Evolutionary conservation across 2,797 vertebrate species (phyloP).

Genomic region (Borostomias antarcticus): DNA sequence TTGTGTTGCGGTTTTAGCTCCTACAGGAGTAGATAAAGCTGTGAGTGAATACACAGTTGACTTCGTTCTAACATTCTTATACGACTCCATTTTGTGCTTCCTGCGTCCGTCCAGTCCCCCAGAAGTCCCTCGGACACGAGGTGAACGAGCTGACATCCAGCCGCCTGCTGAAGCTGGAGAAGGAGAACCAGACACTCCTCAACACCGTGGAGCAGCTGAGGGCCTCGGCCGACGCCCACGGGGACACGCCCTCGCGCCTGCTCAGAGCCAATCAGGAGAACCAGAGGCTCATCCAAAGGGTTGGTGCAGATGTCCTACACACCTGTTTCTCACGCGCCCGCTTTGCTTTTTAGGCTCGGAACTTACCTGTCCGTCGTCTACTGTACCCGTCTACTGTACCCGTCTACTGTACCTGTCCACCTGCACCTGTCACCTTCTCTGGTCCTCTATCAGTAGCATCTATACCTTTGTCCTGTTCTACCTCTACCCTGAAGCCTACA

Average conservation of each 20-base stretch:
- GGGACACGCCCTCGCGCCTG: conserved; percentile 79
- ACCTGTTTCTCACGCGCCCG: neutral
- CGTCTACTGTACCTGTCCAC: neutral
- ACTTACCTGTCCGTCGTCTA: too few species aligned
- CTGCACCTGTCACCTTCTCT: neutral
- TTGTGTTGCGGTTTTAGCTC: too few species aligned
- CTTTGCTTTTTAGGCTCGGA: neutral
- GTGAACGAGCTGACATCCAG: conserved; percentile 96
- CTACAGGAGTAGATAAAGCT: too few species aligned
- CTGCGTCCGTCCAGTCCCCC: conserved; percentile 87
- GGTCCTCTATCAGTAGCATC: neutral
- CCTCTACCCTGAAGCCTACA: neutral
- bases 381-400: too few species aligned
- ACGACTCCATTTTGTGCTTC: neutral
- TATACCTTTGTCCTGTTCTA: neutral
- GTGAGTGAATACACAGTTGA: too few species aligned
- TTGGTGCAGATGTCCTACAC: conserved; percentile 49
- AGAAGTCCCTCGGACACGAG: conserved; percentile 94
- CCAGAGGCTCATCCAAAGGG: conserved; percentile 88
- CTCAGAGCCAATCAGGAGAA: conserved; percentile 89
- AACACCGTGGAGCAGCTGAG: conserved; percentile 92
- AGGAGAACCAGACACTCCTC: conserved; percentile 95
- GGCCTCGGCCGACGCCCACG: conserved; percentile 68
- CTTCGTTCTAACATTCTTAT: too few species aligned
- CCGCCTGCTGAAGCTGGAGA: conserved; percentile 92